Percentiles rank a stretch among this genome's conserved stretches.
Evolutionary conservation across 1,140 invertebrate species (phyloP).

Genomic region (Sarcophaga bullata): DNA sequence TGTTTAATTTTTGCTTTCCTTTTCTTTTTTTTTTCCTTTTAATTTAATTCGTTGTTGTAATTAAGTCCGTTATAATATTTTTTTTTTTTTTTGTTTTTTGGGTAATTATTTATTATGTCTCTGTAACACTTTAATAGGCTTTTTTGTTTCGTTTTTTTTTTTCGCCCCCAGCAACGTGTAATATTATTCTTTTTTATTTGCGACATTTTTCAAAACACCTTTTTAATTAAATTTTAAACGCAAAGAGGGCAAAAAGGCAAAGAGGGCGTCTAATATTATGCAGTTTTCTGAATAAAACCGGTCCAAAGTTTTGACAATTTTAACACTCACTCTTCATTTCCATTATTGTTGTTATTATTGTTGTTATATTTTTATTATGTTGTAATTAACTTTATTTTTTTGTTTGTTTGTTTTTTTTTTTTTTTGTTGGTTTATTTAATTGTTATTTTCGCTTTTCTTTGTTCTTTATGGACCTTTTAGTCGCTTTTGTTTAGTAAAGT

Average conservation of each 20-base stretch:
- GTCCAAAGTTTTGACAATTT: too few relatives aligned
- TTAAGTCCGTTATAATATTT: too few relatives aligned
- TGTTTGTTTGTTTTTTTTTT: too few relatives aligned
- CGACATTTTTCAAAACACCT: conserved; percentile 20
- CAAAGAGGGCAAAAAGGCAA: too few relatives aligned
- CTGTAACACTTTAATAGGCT: not conserved
- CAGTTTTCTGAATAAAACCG: too few relatives aligned
- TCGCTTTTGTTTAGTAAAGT: too few relatives aligned
- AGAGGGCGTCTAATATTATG: too few relatives aligned
- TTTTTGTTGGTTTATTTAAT: too few relatives aligned
- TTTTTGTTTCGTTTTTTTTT: not conserved
- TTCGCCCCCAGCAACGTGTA: too few relatives aligned
- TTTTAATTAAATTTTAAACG: conserved; percentile 33
- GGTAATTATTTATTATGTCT: conserved; percentile 7
- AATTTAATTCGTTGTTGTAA: not conserved
- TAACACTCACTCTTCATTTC: too few relatives aligned
- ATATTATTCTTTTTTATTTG: not conserved
- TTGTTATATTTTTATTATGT: not conserved
- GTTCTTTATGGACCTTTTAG: too few relatives aligned
- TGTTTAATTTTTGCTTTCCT: not conserved
- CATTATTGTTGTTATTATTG: not conserved
- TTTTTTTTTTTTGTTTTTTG: not conserved
- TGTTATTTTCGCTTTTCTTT: too few relatives aligned
- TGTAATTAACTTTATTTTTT: conserved; percentile 6
- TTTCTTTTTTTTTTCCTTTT: not conserved